A percentile compares a stretch with the other conserved stretches of the same genome.
phyloP scores from a whole-genome alignment of 1,140 invertebrate species.

The Spodoptera litura region DNA sequence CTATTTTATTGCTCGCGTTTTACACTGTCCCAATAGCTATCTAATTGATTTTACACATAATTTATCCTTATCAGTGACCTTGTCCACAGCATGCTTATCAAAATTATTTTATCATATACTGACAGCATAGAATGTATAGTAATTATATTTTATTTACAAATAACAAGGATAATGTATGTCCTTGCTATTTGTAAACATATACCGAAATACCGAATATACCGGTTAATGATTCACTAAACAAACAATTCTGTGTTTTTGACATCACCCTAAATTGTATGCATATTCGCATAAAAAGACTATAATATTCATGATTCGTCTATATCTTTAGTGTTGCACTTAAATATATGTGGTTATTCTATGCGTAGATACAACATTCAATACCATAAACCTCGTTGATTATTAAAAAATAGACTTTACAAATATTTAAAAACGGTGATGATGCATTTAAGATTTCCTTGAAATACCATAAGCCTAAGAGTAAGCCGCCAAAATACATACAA shows the following conservation, averaged over 20 bases:
- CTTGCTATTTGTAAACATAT: constrained; percentile 25
- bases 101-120: constrained; percentile 10
- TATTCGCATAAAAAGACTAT: too few relatives aligned
- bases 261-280: too few relatives aligned
- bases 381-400: background rate
- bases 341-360: too few relatives aligned
- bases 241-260: too few relatives aligned
- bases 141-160: background rate
- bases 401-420: background rate
- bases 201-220: background rate
- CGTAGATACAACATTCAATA: too few relatives aligned
- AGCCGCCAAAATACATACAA: constrained; percentile 28
- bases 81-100: constrained; percentile 16
- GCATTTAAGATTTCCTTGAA: constrained; percentile 14
- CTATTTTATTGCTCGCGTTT: background rate
- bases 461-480: constrained; percentile 16
- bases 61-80: constrained; percentile 13
- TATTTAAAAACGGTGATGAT: constrained; percentile 18
- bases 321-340: too few relatives aligned
- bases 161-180: background rate
- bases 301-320: too few relatives aligned
- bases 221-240: too few relatives aligned
- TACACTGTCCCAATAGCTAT: constrained; percentile 14
- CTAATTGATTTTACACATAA: constrained; percentile 16
- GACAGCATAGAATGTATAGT: constrained; percentile 6